Evolutionary conservation across 2,113 vertebrate genomes (phyloP).

Genomic region (Oriolus oriolus): DNA sequence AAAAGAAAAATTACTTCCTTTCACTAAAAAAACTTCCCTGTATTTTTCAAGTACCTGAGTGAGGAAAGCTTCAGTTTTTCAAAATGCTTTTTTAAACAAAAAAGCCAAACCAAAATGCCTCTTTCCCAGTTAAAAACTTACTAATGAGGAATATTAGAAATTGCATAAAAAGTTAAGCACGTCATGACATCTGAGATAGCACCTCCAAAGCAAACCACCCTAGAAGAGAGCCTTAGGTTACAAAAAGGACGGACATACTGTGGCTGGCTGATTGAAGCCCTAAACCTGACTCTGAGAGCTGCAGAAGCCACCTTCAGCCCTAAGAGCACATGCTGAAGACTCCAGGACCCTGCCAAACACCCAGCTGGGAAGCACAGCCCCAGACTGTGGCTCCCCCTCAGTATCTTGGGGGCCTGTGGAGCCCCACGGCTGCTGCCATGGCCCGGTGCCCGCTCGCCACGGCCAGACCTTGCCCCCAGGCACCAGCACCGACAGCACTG

Average conservation of each 20-base stretch:
- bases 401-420: neutral
- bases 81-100: neutral
- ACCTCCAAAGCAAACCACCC: neutral
- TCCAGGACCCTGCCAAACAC: neutral
- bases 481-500: neutral
- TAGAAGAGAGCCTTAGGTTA: neutral
- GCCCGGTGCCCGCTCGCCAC: rapidly evolving
- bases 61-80: neutral
- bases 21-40: neutral
- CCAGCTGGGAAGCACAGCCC: neutral
- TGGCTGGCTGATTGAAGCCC: neutral
- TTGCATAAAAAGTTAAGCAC: neutral
- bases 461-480: neutral
- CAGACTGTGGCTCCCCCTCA: neutral
- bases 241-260: rapidly evolving
- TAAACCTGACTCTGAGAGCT: neutral
- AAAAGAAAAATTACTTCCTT: neutral
- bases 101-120: neutral
- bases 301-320: neutral
- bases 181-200: neutral
- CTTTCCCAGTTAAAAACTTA: neutral
- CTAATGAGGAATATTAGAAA: neutral
- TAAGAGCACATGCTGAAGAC: neutral
- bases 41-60: neutral
- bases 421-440: neutral